Evolutionary conservation across 2,888 invertebrate genomes (phyloP), one percentile per base, ranked within the genome.

Genomic region (Orthonychiurus folsomi): DNA sequence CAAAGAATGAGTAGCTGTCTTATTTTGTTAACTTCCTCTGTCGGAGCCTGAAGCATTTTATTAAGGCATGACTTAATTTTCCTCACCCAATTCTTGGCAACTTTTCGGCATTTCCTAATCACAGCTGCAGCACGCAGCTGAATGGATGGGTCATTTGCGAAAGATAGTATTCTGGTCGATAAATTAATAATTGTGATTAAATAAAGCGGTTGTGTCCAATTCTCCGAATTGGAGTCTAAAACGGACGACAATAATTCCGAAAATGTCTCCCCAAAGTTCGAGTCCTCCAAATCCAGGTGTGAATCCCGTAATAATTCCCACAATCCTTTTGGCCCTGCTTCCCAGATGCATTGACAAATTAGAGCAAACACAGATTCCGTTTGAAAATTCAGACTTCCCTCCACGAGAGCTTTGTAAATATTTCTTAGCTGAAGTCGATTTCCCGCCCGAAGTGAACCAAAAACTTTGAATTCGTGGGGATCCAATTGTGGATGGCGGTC

Each of bases 171-270:
- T 25, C 63, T 26, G 18, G 28, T 52, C 3, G 57, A 28, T 24
- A 63, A 37, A 1, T 57, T 47, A 3, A 63, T 62, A 2, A 62
- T 47, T 12, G 56, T 62, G 0, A 64, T n/a, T 1, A 64, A 23
- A 24, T 61, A 56, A 53, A 58, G 50, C 20, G 61, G 59, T 37
- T 62, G 62, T 56, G 55, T 56, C 64, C 64, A 64, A 25, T 64
- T 64, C 9, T 56, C 52, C n/a, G 21, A 21, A 47, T 64, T 62
- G 25, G 50, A 55, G 18, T 24, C n/a, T 1, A 28, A 48, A 15
- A 59, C 21, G 3, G 27, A 50, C 12, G 59, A 50, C 20, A 64
- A 27, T 21, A 64, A 47, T 21, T 59, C n/a, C 15, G 62, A 24
- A 37, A 62, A 62, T 28, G 62, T 56, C 18, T 50, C 18, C 2